Percentiles rank a stretch among this genome's conserved stretches.
These are phyloP conservation scores for Daphoenositta chrysoptera DNA, from an alignment of 2,113 vertebrate species.

Conservation along the genomic window DNA sequence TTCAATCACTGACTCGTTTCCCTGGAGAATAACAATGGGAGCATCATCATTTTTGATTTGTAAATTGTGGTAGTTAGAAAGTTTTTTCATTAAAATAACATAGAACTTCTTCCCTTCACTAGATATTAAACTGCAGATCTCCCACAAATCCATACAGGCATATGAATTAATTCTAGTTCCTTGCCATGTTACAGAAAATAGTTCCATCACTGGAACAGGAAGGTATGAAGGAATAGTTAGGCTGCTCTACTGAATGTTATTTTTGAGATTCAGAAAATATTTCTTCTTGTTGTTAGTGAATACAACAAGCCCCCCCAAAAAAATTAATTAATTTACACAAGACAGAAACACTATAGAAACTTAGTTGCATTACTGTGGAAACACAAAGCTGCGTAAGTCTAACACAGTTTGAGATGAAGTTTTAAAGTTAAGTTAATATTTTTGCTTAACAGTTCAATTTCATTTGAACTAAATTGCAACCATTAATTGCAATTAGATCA, in stretches of 20 bases:
- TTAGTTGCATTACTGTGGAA: neutral
- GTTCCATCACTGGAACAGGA: neutral
- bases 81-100: neutral
- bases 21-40: neutral
- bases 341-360: neutral
- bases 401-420: neutral
- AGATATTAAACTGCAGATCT: neutral
- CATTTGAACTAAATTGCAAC: neutral
- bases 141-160: neutral
- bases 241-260: neutral
- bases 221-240: neutral
- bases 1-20: neutral
- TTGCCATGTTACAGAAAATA: neutral
- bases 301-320: neutral
- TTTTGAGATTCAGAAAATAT: neutral
- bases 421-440: neutral
- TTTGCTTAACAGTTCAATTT: neutral
- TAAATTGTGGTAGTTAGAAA: neutral
- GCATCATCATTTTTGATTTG: neutral
- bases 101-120: neutral
- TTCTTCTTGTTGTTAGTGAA: neutral
- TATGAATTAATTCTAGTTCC: neutral
- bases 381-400: neutral
- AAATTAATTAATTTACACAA: neutral
- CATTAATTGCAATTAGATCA: neutral